Evolutionary conservation across 2,888 invertebrate genomes (phyloP), one percentile per base, ranked within the genome.

Genomic region (Polymixis lichenea): DNA sequence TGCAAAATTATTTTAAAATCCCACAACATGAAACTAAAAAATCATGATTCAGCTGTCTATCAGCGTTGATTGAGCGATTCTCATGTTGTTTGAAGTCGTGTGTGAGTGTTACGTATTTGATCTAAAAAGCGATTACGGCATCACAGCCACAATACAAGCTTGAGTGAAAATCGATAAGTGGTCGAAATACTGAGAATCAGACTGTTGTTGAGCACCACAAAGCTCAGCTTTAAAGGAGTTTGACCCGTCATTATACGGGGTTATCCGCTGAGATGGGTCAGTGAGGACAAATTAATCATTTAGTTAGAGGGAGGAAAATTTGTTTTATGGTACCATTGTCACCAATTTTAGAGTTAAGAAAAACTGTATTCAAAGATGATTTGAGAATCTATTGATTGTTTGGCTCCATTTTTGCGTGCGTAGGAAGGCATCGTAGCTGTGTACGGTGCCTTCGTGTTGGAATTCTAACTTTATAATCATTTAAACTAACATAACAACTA

Each of bases 151-250:
- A 78, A 53, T 72, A 78, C 55, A 61, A 61, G 55, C 28, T 81
- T 81, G 55, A 75, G 61, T 61, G 61, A 13, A 49, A 78, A 75
- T 75, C 75, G 60, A 75, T 60, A 81, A 81, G 46, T 75, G 49
- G 32, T 75, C 58, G n/a, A 81, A 75, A 75, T 78, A 55, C 53
- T n/a, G 28, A 55, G 60, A 60, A 55, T 49, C 65, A 22, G 61
- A 38, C 22, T 66, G 38, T 49, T 72, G 17, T 55, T 6, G 53
- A 58, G 38, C 3, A 55, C 15, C 53, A 38, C 81, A 81, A 81
- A 75, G 68, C 38, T 38, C 25, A 8, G 43, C 49, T 19, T 70
- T 56, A 8, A 25, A 80, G 80, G 62, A 32, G 73, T 80, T 80
- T 77, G 80, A 32, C 73, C 55, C 32, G 25, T 25, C 32, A 73